Evolutionary conservation across 2,797 vertebrate genomes (phyloP).

Genomic region (Buphagus erythrorhynchus): DNA sequence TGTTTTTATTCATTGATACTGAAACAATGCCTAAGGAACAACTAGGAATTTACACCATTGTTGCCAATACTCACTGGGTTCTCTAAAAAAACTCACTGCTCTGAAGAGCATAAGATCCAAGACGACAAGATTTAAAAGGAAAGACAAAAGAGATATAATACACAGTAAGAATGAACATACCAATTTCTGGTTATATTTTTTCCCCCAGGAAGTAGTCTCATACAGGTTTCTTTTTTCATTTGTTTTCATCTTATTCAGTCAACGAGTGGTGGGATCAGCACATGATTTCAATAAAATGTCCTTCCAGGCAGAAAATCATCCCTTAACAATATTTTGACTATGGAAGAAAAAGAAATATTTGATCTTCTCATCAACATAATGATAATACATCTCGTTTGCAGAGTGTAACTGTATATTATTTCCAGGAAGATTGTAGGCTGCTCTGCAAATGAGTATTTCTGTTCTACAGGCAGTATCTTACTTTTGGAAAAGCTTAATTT

Average conservation of each 20-base stretch:
- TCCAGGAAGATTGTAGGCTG: constrained; percentile 53
- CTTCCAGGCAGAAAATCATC: constrained; percentile 57
- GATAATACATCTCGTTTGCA: constrained; percentile 20
- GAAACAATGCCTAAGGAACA: not conserved
- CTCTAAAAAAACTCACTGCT: not conserved
- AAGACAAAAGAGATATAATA: not conserved
- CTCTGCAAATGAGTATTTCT: constrained; percentile 42
- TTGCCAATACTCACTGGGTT: not conserved
- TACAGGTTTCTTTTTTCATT: constrained; percentile 16
- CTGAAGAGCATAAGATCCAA: not conserved
- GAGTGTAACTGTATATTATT: constrained; percentile 53
- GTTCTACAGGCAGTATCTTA: constrained; percentile 27
- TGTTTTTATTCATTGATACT: not conserved
- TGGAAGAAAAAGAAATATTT: constrained; percentile 49
- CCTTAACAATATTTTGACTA: constrained; percentile 61
- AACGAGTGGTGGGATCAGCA: constrained; percentile 5
- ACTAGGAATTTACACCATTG: not conserved
- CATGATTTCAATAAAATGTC: constrained; percentile 55
- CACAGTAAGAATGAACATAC: not conserved
- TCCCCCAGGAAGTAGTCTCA: not conserved
- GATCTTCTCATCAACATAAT: constrained; percentile 57
- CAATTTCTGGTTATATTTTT: not conserved
- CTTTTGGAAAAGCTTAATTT: constrained; percentile 40
- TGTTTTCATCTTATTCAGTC: constrained; percentile 30
- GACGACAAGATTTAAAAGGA: not conserved